Base-by-base conservation (phyloP, 2,888 invertebrate genomes). In the Opisthograptis luteolata region DNA sequence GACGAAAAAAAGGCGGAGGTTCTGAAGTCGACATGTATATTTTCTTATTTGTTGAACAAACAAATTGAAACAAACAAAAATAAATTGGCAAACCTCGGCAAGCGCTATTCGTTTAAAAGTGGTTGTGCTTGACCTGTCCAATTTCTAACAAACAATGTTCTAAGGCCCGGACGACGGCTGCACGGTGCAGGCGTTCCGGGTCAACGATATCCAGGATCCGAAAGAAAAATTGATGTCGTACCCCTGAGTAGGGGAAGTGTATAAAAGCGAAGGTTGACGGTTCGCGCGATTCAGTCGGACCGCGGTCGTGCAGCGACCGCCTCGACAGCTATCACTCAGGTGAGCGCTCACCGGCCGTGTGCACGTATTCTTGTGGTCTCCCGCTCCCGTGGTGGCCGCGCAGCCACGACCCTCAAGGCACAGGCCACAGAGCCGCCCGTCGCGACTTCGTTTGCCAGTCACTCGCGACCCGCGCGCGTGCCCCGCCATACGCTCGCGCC, bases 231-330 rank as follows among this genome's bases (percentile, higher is more conserved):
- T n/a, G n/a, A n/a, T 62, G 64, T 60, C 53, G 55, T 60, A 66
- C 68, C 76, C 70, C 60, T 63, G 69, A 81, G 84, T 64, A 81
- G 83, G 85, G 84, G 84, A 70, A 81, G 62, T 68, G 70, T 87
- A 88, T 88, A 88, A 81, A 86, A 86, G 86, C 72, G 84, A 73
- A 72, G 58, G 87, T 64, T 58, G 55, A 62, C 68, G 68, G 63
- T 62, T 71, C 78, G 83, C 78, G 80, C 80, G 84, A 76, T 67
- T 84, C 88, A 88, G 87, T 88, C 78, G 79, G 68, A 71, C 68
- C 74, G 78, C 78, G 73, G 58, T 73, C 75, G 66, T 74, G 68
- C 72, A 72, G 64, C 73, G 72, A 64, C 71, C 68, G 62, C 66
- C 53, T 65, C 58, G 58, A 62, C 34, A 50, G 37, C 46, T 48